Conservation (phyloP, 1,140 invertebrate genomes). For the Nebria ingens region DNA sequence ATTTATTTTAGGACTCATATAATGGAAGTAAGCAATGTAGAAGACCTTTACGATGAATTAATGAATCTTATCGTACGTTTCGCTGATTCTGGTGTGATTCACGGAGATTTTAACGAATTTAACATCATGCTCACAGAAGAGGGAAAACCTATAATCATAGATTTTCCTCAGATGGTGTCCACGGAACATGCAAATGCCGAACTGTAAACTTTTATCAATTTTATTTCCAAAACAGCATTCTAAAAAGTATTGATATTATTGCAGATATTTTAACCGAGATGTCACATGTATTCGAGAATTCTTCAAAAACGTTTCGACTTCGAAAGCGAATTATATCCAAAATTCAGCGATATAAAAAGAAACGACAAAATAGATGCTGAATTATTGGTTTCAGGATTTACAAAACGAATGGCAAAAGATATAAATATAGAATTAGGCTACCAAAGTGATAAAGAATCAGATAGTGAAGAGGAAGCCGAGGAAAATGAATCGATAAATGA, state of each 20-base stretch:
- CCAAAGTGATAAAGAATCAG: slow-evolving; percentile 34
- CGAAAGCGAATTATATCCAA: slow-evolving; percentile 81
- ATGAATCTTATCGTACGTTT: slow-evolving; percentile 91
- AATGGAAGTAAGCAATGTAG: slow-evolving; percentile 64
- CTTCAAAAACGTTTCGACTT: slow-evolving; percentile 86
- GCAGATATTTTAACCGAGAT: slow-evolving; percentile 88
- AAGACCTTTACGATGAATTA: slow-evolving; percentile 81
- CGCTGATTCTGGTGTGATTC: slow-evolving; percentile 91
- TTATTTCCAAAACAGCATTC: neutral
- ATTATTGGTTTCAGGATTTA: slow-evolving; percentile 81
- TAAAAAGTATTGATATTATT: slow-evolving; percentile 15
- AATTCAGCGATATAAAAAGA: slow-evolving; percentile 75
- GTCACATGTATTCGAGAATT: slow-evolving; percentile 87
- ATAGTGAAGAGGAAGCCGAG: slow-evolving; percentile 34
- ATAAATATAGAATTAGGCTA: slow-evolving; percentile 39
- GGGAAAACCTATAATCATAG: slow-evolving; percentile 81
- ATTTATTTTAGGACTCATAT: slow-evolving; percentile 62
- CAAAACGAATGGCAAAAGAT: slow-evolving; percentile 73
- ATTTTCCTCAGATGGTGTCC: slow-evolving; percentile 99
- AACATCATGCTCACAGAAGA: slow-evolving; percentile 86
- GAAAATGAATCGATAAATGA: slow-evolving; percentile 32
- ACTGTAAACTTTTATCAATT: slow-evolving; percentile 47
- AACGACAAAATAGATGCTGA: slow-evolving; percentile 80
- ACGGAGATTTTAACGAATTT: slow-evolving; percentile 99
- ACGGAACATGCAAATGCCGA: slow-evolving; percentile 87